Base-by-base conservation (phyloP, 2,797 vertebrate species). In the Ctenopoma kingsleyae region DNA sequence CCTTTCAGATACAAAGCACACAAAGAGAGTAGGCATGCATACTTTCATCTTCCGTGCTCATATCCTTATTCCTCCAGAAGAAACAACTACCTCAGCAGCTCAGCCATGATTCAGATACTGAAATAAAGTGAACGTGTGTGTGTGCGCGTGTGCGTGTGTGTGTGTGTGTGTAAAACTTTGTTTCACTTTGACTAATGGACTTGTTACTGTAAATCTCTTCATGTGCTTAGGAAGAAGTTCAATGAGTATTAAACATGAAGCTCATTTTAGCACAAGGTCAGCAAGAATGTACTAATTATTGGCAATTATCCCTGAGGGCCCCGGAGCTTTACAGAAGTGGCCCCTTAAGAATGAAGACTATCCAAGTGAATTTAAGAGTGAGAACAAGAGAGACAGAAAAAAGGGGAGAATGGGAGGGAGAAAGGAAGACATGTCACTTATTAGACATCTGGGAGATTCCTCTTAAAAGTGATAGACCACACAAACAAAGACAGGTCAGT, bases 241-340 rank as follows among this genome's bases (percentile, higher is more conserved):
- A 48, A 9, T 20, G 56, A 0, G 2, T 70, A 61, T 58, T 44
- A 48, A 66, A 70, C 32, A 67, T 51, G 52, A 68, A 23, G 58
- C 46, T 69, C 35, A 71, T 76, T 76, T 63, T 63, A 71, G 54
- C 36, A 48, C 50, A 56, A 40, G 57, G 62, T 23, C 23, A 50
- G 49, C 38, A 83, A 75, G 61, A 80, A 80, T 73, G 62, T 55
- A 78, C 60, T 81, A 54, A 84, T 78, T 30, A 30, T 72, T 67
- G 69, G 27, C 71, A 84, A 78, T 80, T 58, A 74, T 41, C 63
- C 65, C 62, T 3, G 1, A 76, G 68, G 66, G 56, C 22, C 74
- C 19, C 7, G 10, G 10, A 59, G 49, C 56, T 81, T 81, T 61
- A 56, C 47, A 59, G 56, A 61, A 80, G 62, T n/a, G 70, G 57